These are phyloP conservation scores for Oryzias javanicus DNA, from an alignment of 2,113 vertebrate species.

Conservation along the genomic window DNA sequence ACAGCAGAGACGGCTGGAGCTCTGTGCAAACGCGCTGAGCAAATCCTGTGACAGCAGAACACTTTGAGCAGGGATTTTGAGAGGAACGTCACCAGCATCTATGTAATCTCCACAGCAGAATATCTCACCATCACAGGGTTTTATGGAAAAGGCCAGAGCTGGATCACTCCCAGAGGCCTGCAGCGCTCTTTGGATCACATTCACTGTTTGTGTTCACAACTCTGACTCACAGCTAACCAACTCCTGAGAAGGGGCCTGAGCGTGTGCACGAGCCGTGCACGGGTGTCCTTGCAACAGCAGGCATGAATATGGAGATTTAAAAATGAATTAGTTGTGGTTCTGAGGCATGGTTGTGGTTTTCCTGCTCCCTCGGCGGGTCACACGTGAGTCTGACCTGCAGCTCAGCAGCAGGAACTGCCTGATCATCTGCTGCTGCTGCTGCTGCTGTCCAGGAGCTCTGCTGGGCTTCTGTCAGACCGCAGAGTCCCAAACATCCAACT, in stretches of 20 bases:
- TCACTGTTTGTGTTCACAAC: conserved; percentile 10
- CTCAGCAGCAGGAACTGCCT: neutral
- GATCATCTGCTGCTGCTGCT: neutral
- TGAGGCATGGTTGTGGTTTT: neutral
- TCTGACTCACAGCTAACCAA: conserved; percentile 10
- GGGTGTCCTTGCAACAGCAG: neutral
- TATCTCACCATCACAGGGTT: conserved; percentile 11
- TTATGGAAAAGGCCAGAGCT: neutral
- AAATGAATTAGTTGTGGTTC: neutral
- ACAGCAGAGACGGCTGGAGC: neutral
- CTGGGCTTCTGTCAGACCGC: conserved; percentile 1
- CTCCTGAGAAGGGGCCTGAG: neutral
- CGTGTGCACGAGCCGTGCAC: neutral
- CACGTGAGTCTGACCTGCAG: conserved; percentile 8
- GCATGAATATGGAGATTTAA: neutral
- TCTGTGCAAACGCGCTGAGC: neutral
- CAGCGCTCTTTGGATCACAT: neutral
- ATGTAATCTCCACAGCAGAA: conserved; percentile 13
- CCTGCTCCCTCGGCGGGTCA: conserved; percentile 21
- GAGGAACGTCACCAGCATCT: neutral
- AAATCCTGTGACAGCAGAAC: neutral
- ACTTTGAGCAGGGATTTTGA: neutral
- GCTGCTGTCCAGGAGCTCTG: neutral
- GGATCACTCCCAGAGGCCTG: neutral
- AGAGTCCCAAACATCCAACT: conserved; percentile 10